Base-by-base conservation (phyloP, 2,888 invertebrate genomes). In the Thymelicus sylvestris region DNA sequence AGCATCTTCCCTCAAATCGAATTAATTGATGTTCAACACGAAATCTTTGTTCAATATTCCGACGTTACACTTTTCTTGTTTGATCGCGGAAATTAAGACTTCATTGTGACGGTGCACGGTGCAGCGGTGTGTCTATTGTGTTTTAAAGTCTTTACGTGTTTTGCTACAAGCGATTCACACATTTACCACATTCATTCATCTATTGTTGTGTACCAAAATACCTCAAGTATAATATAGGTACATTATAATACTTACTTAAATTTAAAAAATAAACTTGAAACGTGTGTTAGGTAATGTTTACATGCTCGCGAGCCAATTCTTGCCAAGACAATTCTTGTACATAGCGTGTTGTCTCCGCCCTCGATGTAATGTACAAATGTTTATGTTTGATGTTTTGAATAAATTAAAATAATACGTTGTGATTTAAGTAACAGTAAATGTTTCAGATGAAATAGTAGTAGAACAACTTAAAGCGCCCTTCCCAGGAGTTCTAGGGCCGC, bases 71-170 rank as follows among this genome's bases (percentile, higher is more conserved):
- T 60, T 41, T 67, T 67, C 50, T 59, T 44, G 31, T 55, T 68
- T 52, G 44, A 62, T 62, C 6, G 4, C 52, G 52, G 52, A 47
- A 19, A 5, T 44, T 44, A 66, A 47, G 19, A 55, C 41, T 52
- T 62, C 52, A 41, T 62, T 52, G 62, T 67, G 52, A 62, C 41
- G 67, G 15, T 3, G n/a, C 59, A 59, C n/a, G n/a, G n/a, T n/a
- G n/a, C n/a, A n/a, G n/a, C n/a, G n/a, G 19, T 3, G 31, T 31
- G 31, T 62, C 62, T 67, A 55, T 50, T 67, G 67, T 67, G 50
- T 15, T 13, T 48, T 67, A 61, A 67, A 48, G 48, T 48, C n/a
- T 67, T 67, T 50, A 61, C 61, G 61, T 48, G 38, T 39, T 60
- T 60, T 57, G 57, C 15, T 31, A 31, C 38, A 3, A 38, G 44